Evolutionary conservation across 2,797 vertebrate genomes (phyloP), one percentile per base, ranked within the genome.

Genomic region (Urocyon cinereoargenteus): DNA sequence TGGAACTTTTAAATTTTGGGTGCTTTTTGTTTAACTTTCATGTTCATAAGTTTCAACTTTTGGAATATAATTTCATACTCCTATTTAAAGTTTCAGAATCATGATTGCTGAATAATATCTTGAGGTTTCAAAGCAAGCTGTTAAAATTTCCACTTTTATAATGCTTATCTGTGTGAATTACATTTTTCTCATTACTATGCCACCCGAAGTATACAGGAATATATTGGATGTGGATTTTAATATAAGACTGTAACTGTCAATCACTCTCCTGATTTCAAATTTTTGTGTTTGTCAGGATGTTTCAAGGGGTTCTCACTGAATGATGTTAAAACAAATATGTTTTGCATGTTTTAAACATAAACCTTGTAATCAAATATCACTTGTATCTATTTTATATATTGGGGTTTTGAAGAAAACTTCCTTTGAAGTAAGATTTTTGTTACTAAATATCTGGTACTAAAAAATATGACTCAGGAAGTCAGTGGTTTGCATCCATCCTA

Each of bases 1-100:
- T 40, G 5, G 49, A 26, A 73, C 49, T 59, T 81, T 40, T 18
- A 72, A 81, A 10, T 92, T 49, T 81, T 2, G 3, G 24, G 34
- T 59, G 49, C 1, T 15, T 91, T 96, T 70, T 79, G 13, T 95
- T 83, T 85, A 57, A 81, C 36, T 88, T 85, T 93, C 64, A 88
- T 34, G 10, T 81, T 88, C 15, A 57, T 70, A 53, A 83, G 16
- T 0, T 83, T 91, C 28, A 73, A 61, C 49, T 28, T 83, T 31
- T 72, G 28, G 19, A 62, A 66, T 12, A 89, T 14, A 83, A 83
- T 51, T 64, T 86, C 64, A 51, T 62, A 73, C 28, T 55, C 12
- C 59, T 66, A 83, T 72, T 77, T 72, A 77, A 77, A 73, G 8
- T 84, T 85, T 91, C 40, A 83, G 55, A 86, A 73, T 51, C 14